Evolutionary conservation across 2,888 invertebrate species (phyloP), one percentile per base, ranked within the genome.

Genomic region (Dimorphilus gyrociliatus): DNA sequence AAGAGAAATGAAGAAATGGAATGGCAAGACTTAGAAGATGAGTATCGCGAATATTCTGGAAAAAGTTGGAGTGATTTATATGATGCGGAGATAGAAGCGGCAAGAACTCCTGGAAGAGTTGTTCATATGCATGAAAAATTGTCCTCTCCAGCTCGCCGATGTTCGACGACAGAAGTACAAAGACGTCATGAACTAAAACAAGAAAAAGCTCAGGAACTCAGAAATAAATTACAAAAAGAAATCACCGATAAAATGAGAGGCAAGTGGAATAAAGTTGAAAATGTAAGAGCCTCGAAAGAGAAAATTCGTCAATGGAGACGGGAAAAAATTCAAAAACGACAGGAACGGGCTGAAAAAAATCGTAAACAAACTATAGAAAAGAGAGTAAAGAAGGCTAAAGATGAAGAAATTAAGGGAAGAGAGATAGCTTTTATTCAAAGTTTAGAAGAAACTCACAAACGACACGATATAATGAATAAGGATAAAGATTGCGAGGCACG

Each of bases 391-490:
- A 92, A 92, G 60, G 94, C 94, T 0, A 90, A 90, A 51, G 92
- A 94, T 47, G 94, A 94, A 55, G 92, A 94, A 45, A 84, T 85
- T 35, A 92, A 92, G 57, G 66, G 67, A 19, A 28, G 37, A 12
- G 94, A 97, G 68, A 92, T 94, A 32, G 88, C 88, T 10, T 94
- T 94, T 58, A 94, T 94, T 35, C 94, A 90, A 58, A 81, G 81
- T 46, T 65, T 94, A 24, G 88, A 90, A 54, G 88, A 86, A 0
- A 85, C 88, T 64, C 88, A 92, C 58, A 78, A 86, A 48, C 68
- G 84, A 0, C 78, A 85, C 51, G 92, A 92, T 61, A 78, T 90
- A 50, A 68, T 86, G 51, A 79, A 80, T 30, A 62, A 63, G 44
- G 59, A 65, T 35, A 59, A 71, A 57, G 67, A 66, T 38, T 63